phyloP scores from a whole-genome alignment of 37 sponge, comb jelly and placozoan genomes.

The Amphimedon queenslandica region DNA sequence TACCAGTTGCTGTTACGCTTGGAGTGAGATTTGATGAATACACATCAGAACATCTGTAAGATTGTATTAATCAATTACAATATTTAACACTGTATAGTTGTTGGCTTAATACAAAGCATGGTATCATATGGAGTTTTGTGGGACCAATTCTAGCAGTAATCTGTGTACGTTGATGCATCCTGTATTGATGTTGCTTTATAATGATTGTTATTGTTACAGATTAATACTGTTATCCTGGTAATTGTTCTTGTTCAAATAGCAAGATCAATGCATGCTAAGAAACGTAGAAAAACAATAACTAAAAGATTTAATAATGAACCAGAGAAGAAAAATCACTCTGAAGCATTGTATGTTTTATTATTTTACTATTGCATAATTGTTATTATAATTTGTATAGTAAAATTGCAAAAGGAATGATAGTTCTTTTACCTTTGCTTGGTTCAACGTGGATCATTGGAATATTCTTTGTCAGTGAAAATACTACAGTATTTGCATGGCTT shows the following conservation, averaged over 20 bases:
- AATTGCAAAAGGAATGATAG: constrained; percentile 2
- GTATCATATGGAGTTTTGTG: constrained; percentile 35
- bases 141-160: constrained; percentile 43
- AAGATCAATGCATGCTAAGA: not conserved
- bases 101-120: constrained; percentile 27
- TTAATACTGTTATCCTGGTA: constrained; percentile 28
- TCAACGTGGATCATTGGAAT: constrained; percentile 29
- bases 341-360: not conserved
- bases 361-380: not conserved
- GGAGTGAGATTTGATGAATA: constrained; percentile 6
- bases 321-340: not conserved
- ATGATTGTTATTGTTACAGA: constrained; percentile 8
- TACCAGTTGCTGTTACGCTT: not conserved
- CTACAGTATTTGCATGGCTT: constrained; percentile 21
- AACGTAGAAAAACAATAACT: not conserved
- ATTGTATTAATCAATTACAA: not conserved
- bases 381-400: not conserved
- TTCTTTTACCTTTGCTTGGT: constrained; percentile 26
- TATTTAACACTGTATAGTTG: constrained; percentile 16
- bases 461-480: constrained; percentile 9
- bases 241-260: constrained; percentile 15
- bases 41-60: not conserved
- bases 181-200: not conserved
- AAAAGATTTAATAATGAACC: not conserved
- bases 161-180: constrained; percentile 8